A percentile compares a stretch with the other conserved stretches of the same genome.
phyloP scores from a whole-genome alignment of 2,888 invertebrate genomes.

The Acholoe squamosa region DNA sequence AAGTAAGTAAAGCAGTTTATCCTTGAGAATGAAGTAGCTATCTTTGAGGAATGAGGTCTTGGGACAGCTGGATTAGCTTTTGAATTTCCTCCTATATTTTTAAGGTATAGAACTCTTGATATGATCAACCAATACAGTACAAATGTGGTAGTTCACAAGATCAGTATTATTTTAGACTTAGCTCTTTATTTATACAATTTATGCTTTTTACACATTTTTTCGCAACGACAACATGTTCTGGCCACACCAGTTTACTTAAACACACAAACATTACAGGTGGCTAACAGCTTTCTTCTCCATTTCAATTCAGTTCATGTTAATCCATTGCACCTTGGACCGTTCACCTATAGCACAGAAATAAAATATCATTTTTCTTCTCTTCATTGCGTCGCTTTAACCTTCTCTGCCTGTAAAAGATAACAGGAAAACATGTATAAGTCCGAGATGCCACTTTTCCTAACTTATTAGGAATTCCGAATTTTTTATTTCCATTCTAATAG shows the following conservation, averaged over 20 bases:
- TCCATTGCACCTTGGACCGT: background rate
- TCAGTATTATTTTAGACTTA: too few species aligned
- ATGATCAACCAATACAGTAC: too few species aligned
- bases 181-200: slow-evolving; percentile 15
- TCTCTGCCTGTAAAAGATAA: slow-evolving; percentile 31
- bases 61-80: too few species aligned
- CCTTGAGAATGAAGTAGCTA: too few species aligned
- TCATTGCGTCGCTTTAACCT: slow-evolving; percentile 19
- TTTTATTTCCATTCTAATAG: too few species aligned
- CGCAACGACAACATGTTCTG: background rate
- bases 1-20: too few species aligned
- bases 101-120: too few species aligned
- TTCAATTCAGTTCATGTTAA: background rate
- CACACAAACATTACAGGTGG: background rate
- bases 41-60: too few species aligned
- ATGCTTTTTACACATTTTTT: background rate
- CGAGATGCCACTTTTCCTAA: too few species aligned
- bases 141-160: background rate
- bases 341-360: background rate
- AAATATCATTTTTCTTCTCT: background rate
- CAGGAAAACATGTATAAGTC: background rate
- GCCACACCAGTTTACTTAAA: background rate
- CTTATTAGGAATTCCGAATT: too few species aligned
- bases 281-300: background rate
- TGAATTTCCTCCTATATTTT: too few species aligned